Conservation (phyloP, 2,113 vertebrate genomes). For the Burhinus bistriatus region DNA sequence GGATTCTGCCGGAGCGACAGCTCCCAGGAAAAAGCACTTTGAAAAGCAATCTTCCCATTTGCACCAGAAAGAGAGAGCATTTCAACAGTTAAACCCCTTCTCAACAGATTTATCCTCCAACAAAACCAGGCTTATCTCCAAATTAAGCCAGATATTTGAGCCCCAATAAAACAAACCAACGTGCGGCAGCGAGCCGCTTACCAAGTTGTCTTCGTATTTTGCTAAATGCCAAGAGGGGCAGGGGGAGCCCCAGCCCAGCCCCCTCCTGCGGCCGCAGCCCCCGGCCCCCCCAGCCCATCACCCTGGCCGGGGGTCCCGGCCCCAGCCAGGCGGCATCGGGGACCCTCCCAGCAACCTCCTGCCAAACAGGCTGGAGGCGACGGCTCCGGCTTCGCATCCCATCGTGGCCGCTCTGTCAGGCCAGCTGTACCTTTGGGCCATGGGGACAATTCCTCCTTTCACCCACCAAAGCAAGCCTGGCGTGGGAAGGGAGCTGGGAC, state of each 20-base stretch:
- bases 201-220: background rate
- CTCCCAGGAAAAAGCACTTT: slow-evolving; percentile 42
- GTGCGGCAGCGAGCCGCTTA: background rate
- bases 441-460: background rate
- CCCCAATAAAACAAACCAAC: slow-evolving; percentile 34
- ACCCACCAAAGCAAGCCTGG: fast-evolving
- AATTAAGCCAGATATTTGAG: slow-evolving; percentile 54
- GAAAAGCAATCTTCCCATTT: slow-evolving; percentile 29
- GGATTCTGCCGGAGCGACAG: background rate
- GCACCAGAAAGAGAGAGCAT: slow-evolving; percentile 44
- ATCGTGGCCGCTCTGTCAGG: background rate
- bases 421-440: background rate
- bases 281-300: background rate
- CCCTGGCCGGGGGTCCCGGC: background rate
- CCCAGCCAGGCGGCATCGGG: background rate
- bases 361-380: background rate
- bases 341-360: background rate
- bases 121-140: slow-evolving; percentile 38
- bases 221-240: background rate
- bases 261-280: too few relatives aligned
- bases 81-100: slow-evolving; percentile 54
- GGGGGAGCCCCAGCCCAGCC: background rate
- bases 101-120: slow-evolving; percentile 43
- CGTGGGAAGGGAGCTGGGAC: background rate
- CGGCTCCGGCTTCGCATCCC: background rate